phyloP scores from a whole-genome alignment of 2,888 invertebrate species.

The Diabrotica balteata region DNA sequence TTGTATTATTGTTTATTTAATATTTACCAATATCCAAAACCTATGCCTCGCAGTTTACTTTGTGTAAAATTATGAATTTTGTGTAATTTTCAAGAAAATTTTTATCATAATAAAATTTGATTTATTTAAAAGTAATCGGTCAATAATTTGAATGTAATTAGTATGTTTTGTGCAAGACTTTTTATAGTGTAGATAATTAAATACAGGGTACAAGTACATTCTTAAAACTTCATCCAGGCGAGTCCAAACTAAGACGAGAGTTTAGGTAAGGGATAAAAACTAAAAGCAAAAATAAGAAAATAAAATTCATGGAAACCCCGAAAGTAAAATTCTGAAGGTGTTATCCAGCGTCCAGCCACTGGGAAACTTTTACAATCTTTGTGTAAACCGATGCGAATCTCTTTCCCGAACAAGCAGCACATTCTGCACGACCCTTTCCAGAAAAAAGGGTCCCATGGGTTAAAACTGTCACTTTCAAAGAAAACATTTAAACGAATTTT shows the following conservation, averaged over 20 bases:
- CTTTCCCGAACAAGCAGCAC: constrained; percentile 33
- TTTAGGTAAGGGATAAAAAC: constrained; percentile 10
- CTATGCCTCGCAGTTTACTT: no score
- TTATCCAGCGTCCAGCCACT: constrained; percentile 25
- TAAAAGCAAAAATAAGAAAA: not conserved
- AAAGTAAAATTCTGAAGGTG: constrained; percentile 25
- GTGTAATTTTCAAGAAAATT: no score
- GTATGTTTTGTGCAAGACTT: no score
- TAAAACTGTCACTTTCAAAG: constrained; percentile 33
- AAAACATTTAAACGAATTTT: constrained; percentile 38
- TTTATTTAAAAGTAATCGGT: no score
- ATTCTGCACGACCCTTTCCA: constrained; percentile 32
- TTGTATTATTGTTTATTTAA: no score
- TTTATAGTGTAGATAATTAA: no score
- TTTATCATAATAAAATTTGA: no score
- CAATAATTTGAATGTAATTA: no score
- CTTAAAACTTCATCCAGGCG: no score
- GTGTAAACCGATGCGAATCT: constrained; percentile 35
- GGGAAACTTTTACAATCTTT: constrained; percentile 34
- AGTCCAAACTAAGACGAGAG: constrained; percentile 7
- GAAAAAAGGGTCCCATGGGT: constrained; percentile 30
- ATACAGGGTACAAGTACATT: no score
- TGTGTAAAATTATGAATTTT: no score
- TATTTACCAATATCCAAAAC: no score
- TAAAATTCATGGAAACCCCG: constrained; percentile 15